Conservation (phyloP, 2,797 vertebrate genomes). For the Anguilla anguilla region DNA sequence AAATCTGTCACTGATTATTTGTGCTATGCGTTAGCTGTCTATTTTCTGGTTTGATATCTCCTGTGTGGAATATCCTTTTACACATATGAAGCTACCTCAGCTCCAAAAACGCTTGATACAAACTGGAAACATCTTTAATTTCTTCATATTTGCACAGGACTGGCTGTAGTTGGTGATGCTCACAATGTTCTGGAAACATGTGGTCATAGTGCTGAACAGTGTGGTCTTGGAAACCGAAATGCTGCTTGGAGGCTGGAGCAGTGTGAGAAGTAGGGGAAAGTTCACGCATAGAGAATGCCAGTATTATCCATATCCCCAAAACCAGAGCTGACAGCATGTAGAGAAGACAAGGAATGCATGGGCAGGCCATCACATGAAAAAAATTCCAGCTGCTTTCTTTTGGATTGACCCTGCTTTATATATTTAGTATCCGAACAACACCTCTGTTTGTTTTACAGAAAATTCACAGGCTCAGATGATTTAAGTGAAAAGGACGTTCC, state of each 20-base stretch:
- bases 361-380: constrained; percentile 48
- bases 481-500: constrained; percentile 31
- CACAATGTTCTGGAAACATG: constrained; percentile 10
- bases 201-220: constrained; percentile 11
- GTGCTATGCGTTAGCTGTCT: neutral
- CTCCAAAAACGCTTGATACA: neutral
- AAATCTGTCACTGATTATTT: neutral
- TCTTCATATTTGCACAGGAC: neutral
- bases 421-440: constrained; percentile 47
- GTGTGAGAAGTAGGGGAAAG: constrained; percentile 81
- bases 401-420: constrained; percentile 39
- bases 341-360: constrained; percentile 44
- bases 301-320: constrained; percentile 51
- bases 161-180: neutral
- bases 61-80: neutral
- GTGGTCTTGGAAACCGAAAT: constrained; percentile 43
- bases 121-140: neutral
- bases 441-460: constrained; percentile 45
- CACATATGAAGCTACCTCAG: neutral
- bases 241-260: constrained; percentile 46
- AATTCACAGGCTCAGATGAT: constrained; percentile 35
- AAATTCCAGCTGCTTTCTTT: constrained; percentile 63
- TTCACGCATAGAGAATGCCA: constrained; percentile 64
- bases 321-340: constrained; percentile 43
- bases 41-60: neutral